These are phyloP conservation scores for Pollenia griseotomentosa DNA, from an alignment of 2,888 invertebrate species.

Conservation along the genomic window DNA sequence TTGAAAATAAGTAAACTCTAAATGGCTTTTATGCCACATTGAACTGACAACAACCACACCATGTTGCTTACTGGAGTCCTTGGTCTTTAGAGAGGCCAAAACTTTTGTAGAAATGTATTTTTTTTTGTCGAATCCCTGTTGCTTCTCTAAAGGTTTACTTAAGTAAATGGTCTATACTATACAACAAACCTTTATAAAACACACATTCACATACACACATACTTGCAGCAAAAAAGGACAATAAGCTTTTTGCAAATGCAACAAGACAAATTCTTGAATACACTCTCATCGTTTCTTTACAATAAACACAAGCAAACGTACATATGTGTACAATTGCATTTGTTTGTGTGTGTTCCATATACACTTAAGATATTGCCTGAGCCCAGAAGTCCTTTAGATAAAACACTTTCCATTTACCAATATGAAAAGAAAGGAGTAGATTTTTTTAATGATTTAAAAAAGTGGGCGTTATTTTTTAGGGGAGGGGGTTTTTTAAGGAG, in stretches of 20 bases:
- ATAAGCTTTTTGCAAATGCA: conserved; percentile 65
- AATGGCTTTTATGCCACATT: conserved; percentile 74
- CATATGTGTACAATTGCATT: neutral
- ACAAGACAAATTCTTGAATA: conserved; percentile 63
- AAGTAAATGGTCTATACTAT: conserved; percentile 80
- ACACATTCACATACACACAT: conserved; percentile 27
- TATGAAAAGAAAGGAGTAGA: conserved; percentile 8
- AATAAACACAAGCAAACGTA: neutral
- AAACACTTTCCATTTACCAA: conserved; percentile 27
- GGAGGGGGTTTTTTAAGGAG: conserved; percentile 11
- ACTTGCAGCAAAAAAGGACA: conserved; percentile 59
- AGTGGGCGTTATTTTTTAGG: conserved; percentile 49
- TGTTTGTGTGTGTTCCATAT: conserved; percentile 17
- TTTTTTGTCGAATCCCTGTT: conserved; percentile 73
- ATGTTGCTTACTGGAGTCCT: conserved; percentile 42
- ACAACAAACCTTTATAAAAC: conserved; percentile 16
- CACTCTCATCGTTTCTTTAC: conserved; percentile 32
- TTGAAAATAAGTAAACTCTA: conserved; percentile 62
- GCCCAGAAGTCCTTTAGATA: conserved; percentile 51
- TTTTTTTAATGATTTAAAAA: conserved; percentile 45
- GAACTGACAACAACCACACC: conserved; percentile 41
- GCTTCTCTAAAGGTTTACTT: conserved; percentile 79
- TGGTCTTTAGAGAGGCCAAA: conserved; percentile 48
- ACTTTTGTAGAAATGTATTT: conserved; percentile 51
- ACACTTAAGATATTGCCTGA: conserved; percentile 69